phyloP scores from a whole-genome alignment of 2,113 vertebrate genomes.

The Echinops telfairi region DNA sequence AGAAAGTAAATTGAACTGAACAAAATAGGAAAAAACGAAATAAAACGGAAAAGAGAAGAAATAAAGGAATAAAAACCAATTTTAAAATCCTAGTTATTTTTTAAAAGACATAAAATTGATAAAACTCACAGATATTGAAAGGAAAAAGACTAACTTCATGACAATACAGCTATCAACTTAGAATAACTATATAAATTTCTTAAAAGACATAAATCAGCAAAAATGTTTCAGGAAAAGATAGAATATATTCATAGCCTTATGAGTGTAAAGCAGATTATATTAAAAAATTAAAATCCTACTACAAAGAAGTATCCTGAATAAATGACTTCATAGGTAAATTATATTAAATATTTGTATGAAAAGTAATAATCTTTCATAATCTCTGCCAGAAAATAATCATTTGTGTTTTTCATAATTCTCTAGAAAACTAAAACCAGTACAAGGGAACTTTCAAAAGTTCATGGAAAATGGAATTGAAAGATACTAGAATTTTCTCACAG shows the following conservation, averaged over 20 bases:
- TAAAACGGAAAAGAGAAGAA: not conserved
- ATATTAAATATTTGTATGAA: not conserved
- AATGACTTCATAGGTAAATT: not conserved
- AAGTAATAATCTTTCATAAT: not conserved
- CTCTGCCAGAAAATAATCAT: not conserved
- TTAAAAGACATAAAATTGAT: not conserved
- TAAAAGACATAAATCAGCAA: not conserved
- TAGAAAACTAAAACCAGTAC: not conserved
- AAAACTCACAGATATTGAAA: not conserved
- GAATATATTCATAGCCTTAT: not conserved
- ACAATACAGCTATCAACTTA: not conserved
- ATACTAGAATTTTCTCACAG: too few relatives aligned
- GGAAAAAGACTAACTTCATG: not conserved
- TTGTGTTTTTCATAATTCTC: not conserved
- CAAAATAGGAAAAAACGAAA: not conserved
- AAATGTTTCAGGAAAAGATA: not conserved
- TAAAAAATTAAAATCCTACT: not conserved
- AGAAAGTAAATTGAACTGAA: not conserved
- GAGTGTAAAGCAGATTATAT: not conserved
- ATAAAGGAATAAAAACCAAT: not conserved
- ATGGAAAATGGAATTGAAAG: too few relatives aligned
- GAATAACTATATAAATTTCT: not conserved
- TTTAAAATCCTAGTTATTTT: too few relatives aligned
- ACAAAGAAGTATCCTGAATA: not conserved
- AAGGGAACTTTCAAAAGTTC: too few relatives aligned